Conservation (phyloP, 1,140 invertebrate species). For the Dendrolimus punctatus region DNA sequence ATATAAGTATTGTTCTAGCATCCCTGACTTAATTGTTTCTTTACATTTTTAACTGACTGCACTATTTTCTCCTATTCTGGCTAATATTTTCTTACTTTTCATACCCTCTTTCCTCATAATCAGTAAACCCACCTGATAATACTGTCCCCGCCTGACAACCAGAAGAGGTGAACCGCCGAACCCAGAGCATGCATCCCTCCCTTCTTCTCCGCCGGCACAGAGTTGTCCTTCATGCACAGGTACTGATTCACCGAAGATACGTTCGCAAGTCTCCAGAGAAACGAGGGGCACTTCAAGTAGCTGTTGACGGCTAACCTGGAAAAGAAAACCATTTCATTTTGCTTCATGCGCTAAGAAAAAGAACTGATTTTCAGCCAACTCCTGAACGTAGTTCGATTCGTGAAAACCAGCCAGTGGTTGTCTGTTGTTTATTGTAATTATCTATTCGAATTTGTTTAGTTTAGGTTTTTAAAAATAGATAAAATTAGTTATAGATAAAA, state of each 20-base stretch:
- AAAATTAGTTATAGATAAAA: not conserved
- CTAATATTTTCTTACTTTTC: too few species aligned
- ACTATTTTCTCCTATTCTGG: too few species aligned
- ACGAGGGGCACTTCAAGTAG: slow-evolving; percentile 72
- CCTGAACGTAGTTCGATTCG: too few species aligned
- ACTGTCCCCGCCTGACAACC: slow-evolving; percentile 71
- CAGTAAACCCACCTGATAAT: slow-evolving; percentile 70
- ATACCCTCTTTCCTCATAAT: slow-evolving; percentile 70
- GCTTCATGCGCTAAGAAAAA: too few species aligned
- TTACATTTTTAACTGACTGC: too few species aligned
- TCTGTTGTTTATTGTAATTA: too few species aligned
- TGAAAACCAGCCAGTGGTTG: too few species aligned
- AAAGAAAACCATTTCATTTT: not conserved
- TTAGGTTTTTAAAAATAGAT: too few species aligned
- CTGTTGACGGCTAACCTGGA: slow-evolving; percentile 61
- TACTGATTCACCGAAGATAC: slow-evolving; percentile 71
- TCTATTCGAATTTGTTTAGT: too few species aligned
- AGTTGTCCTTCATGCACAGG: slow-evolving; percentile 76
- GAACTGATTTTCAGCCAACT: too few species aligned
- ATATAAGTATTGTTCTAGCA: too few species aligned
- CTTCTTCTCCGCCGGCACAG: slow-evolving; percentile 78
- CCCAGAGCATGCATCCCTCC: slow-evolving; percentile 79
- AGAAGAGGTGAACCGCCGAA: slow-evolving; percentile 80
- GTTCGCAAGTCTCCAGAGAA: slow-evolving; percentile 65
- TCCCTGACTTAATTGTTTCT: too few species aligned